Conservation (phyloP, 2,797 vertebrate genomes). For the Tarsius wallacei region DNA sequence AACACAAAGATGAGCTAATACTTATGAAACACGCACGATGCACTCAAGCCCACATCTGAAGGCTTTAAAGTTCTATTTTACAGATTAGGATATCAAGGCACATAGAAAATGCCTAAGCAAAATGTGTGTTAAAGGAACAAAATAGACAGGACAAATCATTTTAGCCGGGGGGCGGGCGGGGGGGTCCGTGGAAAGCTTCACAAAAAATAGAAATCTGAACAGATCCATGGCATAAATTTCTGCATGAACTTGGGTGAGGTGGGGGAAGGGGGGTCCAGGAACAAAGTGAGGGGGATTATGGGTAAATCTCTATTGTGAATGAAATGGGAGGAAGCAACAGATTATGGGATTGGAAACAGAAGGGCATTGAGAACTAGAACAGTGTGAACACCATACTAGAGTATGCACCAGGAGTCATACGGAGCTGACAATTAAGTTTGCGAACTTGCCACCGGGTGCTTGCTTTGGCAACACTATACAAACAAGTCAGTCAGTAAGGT, state of each 20-base stretch:
- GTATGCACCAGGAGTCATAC: no score
- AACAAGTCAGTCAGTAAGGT: no score
- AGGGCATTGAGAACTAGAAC: not conserved
- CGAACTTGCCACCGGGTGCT: no score
- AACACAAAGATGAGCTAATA: no score
- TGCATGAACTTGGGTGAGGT: no score
- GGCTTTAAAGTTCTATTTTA: not conserved
- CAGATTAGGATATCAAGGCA: not conserved
- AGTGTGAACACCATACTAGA: not conserved
- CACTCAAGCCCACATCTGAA: not conserved
- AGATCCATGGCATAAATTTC: not conserved
- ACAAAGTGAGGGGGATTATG: not conserved
- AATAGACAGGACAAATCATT: not conserved
- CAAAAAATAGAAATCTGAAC: not conserved
- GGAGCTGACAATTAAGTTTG: no score
- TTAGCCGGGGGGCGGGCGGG: no score
- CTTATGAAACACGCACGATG: not conserved
- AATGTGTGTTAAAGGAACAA: not conserved
- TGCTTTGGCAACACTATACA: no score
- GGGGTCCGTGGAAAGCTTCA: not conserved
- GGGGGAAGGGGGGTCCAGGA: not conserved
- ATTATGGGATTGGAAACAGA: not conserved
- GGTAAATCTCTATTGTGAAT: not conserved
- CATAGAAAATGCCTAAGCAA: not conserved
- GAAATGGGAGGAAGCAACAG: not conserved